Base-by-base conservation (phyloP, 2,888 invertebrate genomes). In the Drosophila austrosaltans region DNA sequence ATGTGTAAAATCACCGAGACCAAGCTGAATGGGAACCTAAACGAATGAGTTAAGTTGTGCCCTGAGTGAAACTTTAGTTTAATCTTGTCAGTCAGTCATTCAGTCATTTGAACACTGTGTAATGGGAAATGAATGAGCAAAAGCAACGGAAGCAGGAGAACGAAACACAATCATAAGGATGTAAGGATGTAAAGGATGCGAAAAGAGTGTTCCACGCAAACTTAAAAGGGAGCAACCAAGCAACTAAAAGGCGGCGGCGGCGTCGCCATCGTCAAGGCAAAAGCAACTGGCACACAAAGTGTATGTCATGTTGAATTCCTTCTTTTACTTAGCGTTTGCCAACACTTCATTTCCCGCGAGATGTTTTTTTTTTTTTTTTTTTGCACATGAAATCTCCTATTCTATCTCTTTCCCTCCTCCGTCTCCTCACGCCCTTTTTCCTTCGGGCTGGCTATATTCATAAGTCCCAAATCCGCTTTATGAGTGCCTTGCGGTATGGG, bases 401-500 rank as follows among this genome's bases (percentile, higher is more conserved):
- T 48, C 22, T 10, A 48, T 25, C 25, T 12, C 10, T 48, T 48
- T 48, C 25, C 2, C 48, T 48, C 22, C 25, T 3, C 3, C 8
- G 16, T 16, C 16, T 16, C 16, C 16, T 16, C 25, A 22, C 10
- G 10, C 48, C 63, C 42, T 12, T 22, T 39, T 8, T 10, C 8
- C 8, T 36, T 36, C 8, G 8, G 22, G 48, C 3, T 48, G 22
- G 48, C 48, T 25, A 8, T 36, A 57, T 57, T 57, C 57, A 57
- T 39, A 61, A 61, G 48, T n/a, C 22, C 69, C 68, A 82, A 78
- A 75, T 78, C 71, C 69, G 66, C 54, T 75, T 83, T 68, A 77
- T 71, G 69, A 32, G 69, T 72, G 66, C 61, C 53, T 25, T 42
- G 56, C 12, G 32, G 30, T 28, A 5, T 53, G 32, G 5, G 53